Evolutionary conservation across 2,797 vertebrate genomes (phyloP), one percentile per base, ranked within the genome.

Genomic region (Alcedo atthis): DNA sequence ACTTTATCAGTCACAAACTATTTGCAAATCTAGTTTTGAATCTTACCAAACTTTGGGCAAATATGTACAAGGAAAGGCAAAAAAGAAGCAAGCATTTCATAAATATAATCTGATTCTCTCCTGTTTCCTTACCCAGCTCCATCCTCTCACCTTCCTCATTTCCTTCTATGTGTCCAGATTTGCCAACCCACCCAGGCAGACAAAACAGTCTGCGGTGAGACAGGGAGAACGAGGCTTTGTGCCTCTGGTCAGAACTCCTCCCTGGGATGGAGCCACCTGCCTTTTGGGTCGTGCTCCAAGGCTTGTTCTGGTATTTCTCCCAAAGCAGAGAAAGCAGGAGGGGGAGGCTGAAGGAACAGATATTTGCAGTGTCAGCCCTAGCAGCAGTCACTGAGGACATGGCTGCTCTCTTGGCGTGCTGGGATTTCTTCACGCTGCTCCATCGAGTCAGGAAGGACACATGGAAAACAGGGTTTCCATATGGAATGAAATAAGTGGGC

Each of bases 11-110:
- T 61, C 15, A 58, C 51, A 30, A 83, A 37, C 21, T 62, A 49
- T 53, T 63, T 70, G 32, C 19, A 68, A 80, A 55, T 86, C 69
- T 71, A 16, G 3, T 74, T 84, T 88, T 63, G 70, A 82, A n/a
- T 87, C 16, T 78, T n/a, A 57, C 55, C n/a, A 59, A 67, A 53
- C 28, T 28, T 48, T 35, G 54, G 55, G 25, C 15, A 75, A 48
- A 43, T 81, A 59, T 4, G 2, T 26, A 21, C 0, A 5, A 90
- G n/a, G 19, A 83, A 69, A 78, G 87, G 15, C 28, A 64, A 68
- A 89, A 81, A 69, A 7, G 28, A 89, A 81, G 30, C 12, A 89
- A 91, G 3, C 5, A 32, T 79, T 78, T 84, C 1, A 10, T 58
- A 55, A 55, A 26, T 73, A 20, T 57, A 5, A 17, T 32, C 59